Evolutionary conservation across 2,113 vertebrate species (phyloP).

Genomic region (Perca flavescens): DNA sequence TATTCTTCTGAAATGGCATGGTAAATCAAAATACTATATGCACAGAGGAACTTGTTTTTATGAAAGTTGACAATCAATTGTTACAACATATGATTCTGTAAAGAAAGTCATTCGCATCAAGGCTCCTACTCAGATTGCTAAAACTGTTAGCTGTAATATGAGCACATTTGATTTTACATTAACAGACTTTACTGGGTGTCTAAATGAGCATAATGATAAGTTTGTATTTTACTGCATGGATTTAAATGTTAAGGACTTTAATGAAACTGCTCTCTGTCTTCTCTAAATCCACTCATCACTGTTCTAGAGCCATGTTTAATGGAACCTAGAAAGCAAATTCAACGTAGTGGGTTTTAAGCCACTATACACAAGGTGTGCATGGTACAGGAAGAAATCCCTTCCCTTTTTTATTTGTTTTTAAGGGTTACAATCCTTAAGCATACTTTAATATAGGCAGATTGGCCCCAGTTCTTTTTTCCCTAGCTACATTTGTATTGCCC

Average conservation of each 20-base stretch:
- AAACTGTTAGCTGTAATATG: neutral
- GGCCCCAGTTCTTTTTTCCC: neutral
- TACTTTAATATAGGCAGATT: slow-evolving; percentile 3
- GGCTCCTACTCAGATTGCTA: neutral
- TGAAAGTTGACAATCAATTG: slow-evolving; percentile 26
- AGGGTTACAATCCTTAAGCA: neutral
- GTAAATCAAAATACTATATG: slow-evolving; percentile 36
- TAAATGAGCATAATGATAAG: slow-evolving; percentile 11
- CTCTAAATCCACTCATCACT: neutral
- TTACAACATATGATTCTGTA: slow-evolving; percentile 17
- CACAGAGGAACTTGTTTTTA: slow-evolving; percentile 21
- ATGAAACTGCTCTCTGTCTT: neutral
- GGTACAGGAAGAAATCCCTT: neutral
- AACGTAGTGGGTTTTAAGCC: slow-evolving; percentile 1
- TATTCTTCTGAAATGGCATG: slow-evolving; percentile 32
- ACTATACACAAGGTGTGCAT: neutral
- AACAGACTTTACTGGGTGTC: neutral
- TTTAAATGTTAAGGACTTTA: slow-evolving; percentile 12
- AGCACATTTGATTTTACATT: neutral
- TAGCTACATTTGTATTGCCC: slow-evolving; percentile 5
- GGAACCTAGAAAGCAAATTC: neutral
- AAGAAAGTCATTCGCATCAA: slow-evolving; percentile 18
- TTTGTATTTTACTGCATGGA: slow-evolving; percentile 23
- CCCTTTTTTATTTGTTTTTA: neutral
- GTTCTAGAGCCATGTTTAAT: neutral